Percentiles rank a stretch among this genome's conserved stretches.
Conservation (phyloP, 1,140 invertebrate genomes). For the Arion vulgaris region DNA sequence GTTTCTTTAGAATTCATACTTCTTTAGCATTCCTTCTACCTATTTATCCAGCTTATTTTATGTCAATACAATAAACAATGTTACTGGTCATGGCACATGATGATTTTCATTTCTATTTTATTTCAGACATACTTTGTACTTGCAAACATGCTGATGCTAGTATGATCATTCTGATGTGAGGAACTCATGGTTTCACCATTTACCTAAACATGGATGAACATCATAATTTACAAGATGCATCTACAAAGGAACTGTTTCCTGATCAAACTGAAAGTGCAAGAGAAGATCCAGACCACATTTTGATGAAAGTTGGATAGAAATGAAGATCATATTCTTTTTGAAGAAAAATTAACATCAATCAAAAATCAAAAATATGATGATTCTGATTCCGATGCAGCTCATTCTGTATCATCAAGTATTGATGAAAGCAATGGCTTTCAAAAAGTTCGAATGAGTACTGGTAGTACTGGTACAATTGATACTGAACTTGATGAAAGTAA, state of each 20-base stretch:
- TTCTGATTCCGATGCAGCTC: background rate
- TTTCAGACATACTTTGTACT: background rate
- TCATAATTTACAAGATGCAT: background rate
- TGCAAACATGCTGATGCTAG: background rate
- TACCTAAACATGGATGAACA: background rate
- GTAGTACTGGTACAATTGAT: background rate
- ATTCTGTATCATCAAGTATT: background rate
- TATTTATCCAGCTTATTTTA: too few species aligned
- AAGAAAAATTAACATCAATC: background rate
- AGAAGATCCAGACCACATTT: background rate
- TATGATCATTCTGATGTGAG: background rate
- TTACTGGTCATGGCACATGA: too few species aligned
- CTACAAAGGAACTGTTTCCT: background rate
- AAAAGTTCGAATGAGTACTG: background rate
- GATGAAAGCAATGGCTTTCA: conserved; percentile 8
- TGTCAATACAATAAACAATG: too few species aligned
- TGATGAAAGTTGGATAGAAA: background rate
- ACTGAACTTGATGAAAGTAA: conserved; percentile 2
- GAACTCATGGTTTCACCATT: background rate
- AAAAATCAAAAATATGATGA: background rate
- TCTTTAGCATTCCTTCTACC: too few species aligned
- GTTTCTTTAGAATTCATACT: too few species aligned
- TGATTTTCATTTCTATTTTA: background rate
- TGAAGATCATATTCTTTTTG: background rate
- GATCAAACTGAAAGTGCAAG: background rate